A percentile compares a stretch with the other conserved stretches of the same genome.
Conservation (phyloP, 2,888 invertebrate genomes). For the Drosophila percnosoma region DNA sequence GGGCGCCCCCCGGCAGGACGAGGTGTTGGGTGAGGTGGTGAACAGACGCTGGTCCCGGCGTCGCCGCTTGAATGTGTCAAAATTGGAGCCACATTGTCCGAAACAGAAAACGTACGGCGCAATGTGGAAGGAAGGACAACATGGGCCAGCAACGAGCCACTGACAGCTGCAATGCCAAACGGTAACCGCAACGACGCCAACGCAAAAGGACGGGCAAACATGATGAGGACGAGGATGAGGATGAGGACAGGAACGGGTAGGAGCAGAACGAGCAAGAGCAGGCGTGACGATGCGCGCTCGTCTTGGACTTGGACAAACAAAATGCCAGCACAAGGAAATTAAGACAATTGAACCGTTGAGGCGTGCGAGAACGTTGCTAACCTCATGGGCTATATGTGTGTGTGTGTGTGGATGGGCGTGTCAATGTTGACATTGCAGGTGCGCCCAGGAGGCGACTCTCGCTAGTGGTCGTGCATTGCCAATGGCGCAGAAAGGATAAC, state of each 20-base stretch:
- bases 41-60: conserved; percentile 39
- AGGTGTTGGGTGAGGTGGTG: neutral
- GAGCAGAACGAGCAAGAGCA: neutral
- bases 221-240: neutral
- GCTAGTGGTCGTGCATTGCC: conserved; percentile 62
- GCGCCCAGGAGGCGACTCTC: conserved; percentile 55
- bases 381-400: conserved; percentile 42
- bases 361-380: conserved; percentile 68
- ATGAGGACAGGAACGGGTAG: neutral
- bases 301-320: conserved; percentile 73
- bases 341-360: conserved; percentile 82
- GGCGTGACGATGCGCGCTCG: conserved; percentile 49
- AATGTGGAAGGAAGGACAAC: conserved; percentile 40
- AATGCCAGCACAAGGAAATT: conserved; percentile 81
- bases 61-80: conserved; percentile 83
- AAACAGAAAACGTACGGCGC: conserved; percentile 76
- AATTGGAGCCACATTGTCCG: conserved; percentile 84
- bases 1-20: conserved; percentile 22
- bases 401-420: conserved; percentile 55
- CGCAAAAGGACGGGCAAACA: conserved; percentile 19
- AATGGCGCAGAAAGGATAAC: conserved; percentile 81
- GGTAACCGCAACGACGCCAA: conserved; percentile 57
- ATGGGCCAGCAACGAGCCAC: conserved; percentile 29
- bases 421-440: conserved; percentile 79
- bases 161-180: conserved; percentile 74